Conservation (phyloP, 2,888 invertebrate species). For the Crossocerus cetratus region DNA sequence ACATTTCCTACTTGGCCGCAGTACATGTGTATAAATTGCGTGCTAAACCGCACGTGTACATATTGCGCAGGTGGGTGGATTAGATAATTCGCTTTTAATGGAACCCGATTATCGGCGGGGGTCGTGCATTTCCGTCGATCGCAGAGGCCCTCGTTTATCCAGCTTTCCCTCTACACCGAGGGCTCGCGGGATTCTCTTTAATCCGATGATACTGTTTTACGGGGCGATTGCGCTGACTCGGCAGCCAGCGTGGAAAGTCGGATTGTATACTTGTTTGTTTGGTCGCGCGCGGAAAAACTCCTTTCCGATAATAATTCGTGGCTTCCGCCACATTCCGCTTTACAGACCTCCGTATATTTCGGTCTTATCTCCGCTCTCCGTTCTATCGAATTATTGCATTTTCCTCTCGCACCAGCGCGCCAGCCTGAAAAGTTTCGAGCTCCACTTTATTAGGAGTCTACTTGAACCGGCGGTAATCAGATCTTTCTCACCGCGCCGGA, state of each 20-base stretch:
- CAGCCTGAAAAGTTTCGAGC: background rate
- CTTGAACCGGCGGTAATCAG: background rate
- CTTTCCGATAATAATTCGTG: too few relatives aligned
- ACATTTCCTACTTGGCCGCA: too few relatives aligned
- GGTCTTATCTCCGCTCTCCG: too few relatives aligned
- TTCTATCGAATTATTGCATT: too few relatives aligned
- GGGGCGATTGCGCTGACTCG: background rate
- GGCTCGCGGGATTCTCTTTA: background rate
- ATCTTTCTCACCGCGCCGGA: background rate
- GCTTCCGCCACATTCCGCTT: too few relatives aligned
- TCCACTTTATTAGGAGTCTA: background rate
- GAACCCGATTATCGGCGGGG: constrained; percentile 21
- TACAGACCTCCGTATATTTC: too few relatives aligned
- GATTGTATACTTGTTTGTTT: background rate
- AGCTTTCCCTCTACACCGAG: background rate
- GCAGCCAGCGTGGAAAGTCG: too few relatives aligned
- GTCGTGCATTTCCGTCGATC: constrained; percentile 20
- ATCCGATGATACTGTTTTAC: background rate
- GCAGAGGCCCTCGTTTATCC: background rate
- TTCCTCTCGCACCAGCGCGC: background rate
- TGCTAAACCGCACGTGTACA: too few relatives aligned
- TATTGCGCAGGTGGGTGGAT: background rate
- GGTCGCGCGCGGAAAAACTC: too few relatives aligned
- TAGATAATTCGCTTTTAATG: constrained; percentile 32
- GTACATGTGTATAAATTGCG: too few relatives aligned